phyloP scores from a whole-genome alignment of 2,888 invertebrate genomes.

The Cephus runcator region DNA sequence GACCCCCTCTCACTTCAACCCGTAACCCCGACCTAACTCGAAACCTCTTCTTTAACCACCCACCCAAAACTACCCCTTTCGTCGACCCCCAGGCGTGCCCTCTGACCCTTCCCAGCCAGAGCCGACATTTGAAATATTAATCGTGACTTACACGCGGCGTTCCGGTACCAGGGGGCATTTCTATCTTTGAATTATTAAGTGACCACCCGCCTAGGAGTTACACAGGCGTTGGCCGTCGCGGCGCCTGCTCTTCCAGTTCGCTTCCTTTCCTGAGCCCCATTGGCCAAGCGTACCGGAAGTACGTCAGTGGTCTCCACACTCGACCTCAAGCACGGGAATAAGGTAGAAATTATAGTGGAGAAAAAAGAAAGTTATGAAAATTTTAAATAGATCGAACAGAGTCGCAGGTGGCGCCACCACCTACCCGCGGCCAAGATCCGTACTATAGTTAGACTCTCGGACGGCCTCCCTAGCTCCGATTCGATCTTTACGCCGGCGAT shows the following conservation, averaged over 20 bases:
- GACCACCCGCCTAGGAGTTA: slow-evolving; percentile 37
- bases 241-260: background rate
- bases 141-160: slow-evolving; percentile 56
- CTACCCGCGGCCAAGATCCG: background rate
- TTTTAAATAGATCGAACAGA: background rate
- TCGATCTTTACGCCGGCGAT: slow-evolving; percentile 37
- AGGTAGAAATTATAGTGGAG: background rate
- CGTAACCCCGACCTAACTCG: background rate
- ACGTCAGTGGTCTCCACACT: background rate
- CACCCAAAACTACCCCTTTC: slow-evolving; percentile 15
- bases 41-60: background rate
- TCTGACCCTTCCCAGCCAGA: slow-evolving; percentile 22
- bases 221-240: background rate
- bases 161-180: slow-evolving; percentile 49
- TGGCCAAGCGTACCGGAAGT: background rate
- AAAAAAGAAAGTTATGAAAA: background rate
- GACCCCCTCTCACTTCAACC: slow-evolving; percentile 26
- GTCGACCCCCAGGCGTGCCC: slow-evolving; percentile 16
- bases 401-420: background rate
- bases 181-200: slow-evolving; percentile 56
- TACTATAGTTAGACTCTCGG: background rate
- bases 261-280: background rate
- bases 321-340: background rate
- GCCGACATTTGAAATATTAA: slow-evolving; percentile 57
- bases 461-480: slow-evolving; percentile 15